Conservation (phyloP, 2,797 vertebrate species). For the Amblyraja radiata region DNA sequence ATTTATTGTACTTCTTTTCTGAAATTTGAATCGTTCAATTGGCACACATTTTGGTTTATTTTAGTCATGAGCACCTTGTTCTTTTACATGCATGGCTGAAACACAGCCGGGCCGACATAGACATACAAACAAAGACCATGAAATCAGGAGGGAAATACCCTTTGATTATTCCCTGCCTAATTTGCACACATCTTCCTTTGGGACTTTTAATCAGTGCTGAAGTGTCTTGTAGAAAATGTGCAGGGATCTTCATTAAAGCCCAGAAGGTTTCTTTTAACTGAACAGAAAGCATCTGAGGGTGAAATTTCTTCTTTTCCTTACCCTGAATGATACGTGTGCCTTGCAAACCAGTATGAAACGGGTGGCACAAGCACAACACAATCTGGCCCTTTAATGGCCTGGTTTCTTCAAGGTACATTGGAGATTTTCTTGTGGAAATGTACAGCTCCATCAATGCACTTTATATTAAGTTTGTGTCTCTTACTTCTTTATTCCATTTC, state of each 20-base stretch:
- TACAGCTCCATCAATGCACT: neutral
- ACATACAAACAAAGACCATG: neutral
- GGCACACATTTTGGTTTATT: neutral
- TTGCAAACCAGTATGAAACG: neutral
- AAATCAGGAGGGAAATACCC: neutral
- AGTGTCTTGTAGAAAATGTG: slow-evolving; percentile 25
- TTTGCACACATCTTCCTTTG: slow-evolving; percentile 4
- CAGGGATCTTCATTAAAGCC: slow-evolving; percentile 16
- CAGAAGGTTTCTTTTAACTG: neutral
- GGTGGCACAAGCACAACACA: too few relatives aligned
- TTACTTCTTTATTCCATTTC: neutral
- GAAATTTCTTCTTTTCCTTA: neutral
- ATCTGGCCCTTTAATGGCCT: neutral
- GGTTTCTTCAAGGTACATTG: neutral
- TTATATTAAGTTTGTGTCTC: neutral
- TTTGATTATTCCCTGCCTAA: slow-evolving; percentile 13
- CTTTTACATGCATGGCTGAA: neutral
- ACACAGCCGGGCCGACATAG: too few relatives aligned
- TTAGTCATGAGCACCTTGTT: neutral
- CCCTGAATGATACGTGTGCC: neutral
- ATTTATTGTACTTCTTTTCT: neutral
- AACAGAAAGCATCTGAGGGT: neutral
- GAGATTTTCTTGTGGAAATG: neutral
- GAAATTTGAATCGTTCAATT: neutral
- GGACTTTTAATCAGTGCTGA: slow-evolving; percentile 12